These are phyloP conservation scores for Dromiciops gliroides DNA, from an alignment of 2,113 vertebrate species.

Conservation along the genomic window DNA sequence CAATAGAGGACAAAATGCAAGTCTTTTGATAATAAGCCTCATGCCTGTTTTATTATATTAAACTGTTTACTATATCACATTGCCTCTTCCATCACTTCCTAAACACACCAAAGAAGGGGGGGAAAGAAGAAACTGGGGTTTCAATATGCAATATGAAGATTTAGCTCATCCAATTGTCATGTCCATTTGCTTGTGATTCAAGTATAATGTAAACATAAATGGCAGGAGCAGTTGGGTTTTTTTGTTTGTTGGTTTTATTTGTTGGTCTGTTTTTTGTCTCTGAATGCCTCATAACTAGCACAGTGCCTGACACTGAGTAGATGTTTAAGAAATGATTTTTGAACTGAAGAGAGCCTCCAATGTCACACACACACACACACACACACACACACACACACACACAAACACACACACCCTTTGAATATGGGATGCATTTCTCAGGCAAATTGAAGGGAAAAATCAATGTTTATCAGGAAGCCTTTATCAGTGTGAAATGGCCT, in stretches of 20 bases:
- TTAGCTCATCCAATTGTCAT: not conserved
- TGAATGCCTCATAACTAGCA: not conserved
- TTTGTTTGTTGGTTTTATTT: too few relatives aligned
- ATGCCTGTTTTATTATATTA: too few relatives aligned
- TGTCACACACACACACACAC: not conserved
- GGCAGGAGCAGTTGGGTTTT: not conserved
- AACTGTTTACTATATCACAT: not conserved
- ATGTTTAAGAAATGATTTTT: not conserved
- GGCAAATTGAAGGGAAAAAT: conserved; percentile 66
- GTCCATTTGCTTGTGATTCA: not conserved
- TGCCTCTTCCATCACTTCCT: not conserved
- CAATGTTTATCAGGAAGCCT: conserved; percentile 74
- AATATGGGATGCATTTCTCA: conserved; percentile 30
- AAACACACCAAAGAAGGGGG: not conserved
- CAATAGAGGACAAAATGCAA: not conserved
- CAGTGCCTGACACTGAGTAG: not conserved
- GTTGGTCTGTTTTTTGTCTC: not conserved
- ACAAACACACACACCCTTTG: conserved; percentile 20
- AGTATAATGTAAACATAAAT: not conserved
- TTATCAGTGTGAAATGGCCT: conserved; percentile 80
- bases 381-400: not conserved
- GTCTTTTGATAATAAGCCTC: not conserved
- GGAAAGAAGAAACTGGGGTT: not conserved
- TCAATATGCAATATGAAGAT: not conserved
- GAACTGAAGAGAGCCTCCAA: not conserved